phyloP scores from a whole-genome alignment of 2,888 invertebrate genomes.

The Tuta absoluta region DNA sequence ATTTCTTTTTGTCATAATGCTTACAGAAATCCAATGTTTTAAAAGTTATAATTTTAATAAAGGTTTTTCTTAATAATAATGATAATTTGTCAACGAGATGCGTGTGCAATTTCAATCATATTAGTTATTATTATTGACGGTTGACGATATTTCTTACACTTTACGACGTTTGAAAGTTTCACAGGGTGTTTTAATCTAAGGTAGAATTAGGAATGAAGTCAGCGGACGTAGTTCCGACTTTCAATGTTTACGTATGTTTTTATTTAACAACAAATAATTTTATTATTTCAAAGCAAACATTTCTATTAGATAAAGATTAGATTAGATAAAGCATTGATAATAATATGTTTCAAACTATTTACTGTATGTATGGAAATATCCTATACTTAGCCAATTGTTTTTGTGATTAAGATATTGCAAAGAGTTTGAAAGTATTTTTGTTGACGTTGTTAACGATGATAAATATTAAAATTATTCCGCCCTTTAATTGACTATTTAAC shows the following conservation, averaged over 20 bases:
- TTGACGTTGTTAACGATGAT: not conserved
- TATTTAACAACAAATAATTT: not conserved
- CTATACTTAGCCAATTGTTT: constrained; percentile 24
- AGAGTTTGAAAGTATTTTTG: constrained; percentile 24
- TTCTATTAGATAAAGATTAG: not conserved
- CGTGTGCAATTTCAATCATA: not conserved
- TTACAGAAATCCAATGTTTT: not conserved
- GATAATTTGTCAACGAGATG: not conserved
- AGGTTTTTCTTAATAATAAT: not conserved
- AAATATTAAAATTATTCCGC: not conserved
- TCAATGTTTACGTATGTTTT: not conserved
- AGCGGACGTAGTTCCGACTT: constrained; percentile 41
- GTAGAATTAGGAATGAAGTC: constrained; percentile 69
- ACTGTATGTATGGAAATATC: not conserved
- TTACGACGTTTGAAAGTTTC: constrained; percentile 56
- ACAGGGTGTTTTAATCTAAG: constrained; percentile 80
- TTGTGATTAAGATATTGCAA: constrained; percentile 26
- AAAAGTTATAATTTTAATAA: not conserved
- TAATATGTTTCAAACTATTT: not conserved
- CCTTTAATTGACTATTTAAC: constrained; percentile 2
- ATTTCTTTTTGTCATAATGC: not conserved
- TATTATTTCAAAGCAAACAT: not conserved
- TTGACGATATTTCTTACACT: constrained; percentile 45
- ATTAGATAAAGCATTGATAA: not conserved
- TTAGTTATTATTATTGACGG: constrained; percentile 35